Base-by-base conservation (phyloP, 2,113 vertebrate species). In the Fregetta grallaria region DNA sequence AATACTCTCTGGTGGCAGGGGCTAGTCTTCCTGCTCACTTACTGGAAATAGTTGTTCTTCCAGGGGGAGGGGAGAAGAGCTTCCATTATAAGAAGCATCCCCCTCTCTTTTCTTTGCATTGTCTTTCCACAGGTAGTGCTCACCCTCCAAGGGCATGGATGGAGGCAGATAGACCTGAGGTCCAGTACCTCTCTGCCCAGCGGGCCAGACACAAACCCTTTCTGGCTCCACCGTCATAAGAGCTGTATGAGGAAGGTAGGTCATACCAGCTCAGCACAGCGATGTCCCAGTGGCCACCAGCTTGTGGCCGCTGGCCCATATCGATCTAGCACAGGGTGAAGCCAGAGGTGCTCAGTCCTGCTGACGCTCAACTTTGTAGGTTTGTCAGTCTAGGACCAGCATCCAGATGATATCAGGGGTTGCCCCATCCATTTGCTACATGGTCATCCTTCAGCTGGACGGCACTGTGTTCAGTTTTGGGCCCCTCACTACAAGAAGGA, bases 21-120 rank as follows among this genome's bases (percentile, higher is more conserved):
- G 96, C 96, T 96, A 96, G 96, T 95, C 97, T 96, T 96, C 96
- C 96, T 97, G 94, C 95, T 98, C 98, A 88, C 96, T 96, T 98
- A 97, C 97, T 97, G 98, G 98, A 98, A 97, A 98, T 89, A 97
- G 93, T 95, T 95, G 96, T 90, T 97, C 94, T 98, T 97, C 92
- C 97, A 93, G 86, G 80, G 93, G 94, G 94, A 88, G 83, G 90
- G 81, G 92, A 80, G 94, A 90, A 90, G 86, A 88, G 76, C 61
- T 91, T 80, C 82, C 92, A 89, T 94, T 73, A 34, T 30, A 36
- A 72, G 82, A 55, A 91, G 15, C 77, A 53, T 29, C 44, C 13
- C 34, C 12, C 22, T 62, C 32, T 58, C 67, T 73, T 72, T 22
- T 25, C 81, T 78, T 72, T 59, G 42, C 70, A 17, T 30, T 65